Evolutionary conservation across 2,888 invertebrate genomes (phyloP).

Genomic region (Drosophila tanythrix): DNA sequence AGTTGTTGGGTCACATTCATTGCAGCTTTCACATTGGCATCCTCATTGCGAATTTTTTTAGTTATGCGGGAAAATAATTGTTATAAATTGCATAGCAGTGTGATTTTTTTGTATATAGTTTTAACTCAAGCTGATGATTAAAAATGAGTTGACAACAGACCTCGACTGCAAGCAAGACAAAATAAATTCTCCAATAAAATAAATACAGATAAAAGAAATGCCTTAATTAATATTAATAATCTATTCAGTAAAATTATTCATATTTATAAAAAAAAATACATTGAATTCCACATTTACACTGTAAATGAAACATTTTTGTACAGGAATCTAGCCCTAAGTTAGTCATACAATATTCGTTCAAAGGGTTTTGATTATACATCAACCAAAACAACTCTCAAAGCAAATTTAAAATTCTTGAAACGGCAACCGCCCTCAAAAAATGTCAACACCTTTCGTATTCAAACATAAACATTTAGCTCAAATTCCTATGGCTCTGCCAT

Average conservation of each 20-base stretch:
- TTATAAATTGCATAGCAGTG: conserved; percentile 31
- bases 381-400: not conserved
- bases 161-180: not conserved
- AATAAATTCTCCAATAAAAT: not conserved
- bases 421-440: conserved; percentile 21
- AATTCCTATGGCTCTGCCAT: conserved; percentile 47
- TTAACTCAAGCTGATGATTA: conserved; percentile 26
- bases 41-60: conserved; percentile 9
- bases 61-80: conserved; percentile 41
- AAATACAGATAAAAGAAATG: not conserved
- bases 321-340: conserved; percentile 9
- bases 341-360: not conserved
- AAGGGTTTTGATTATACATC: not conserved
- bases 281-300: not conserved
- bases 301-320: not conserved
- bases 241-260: not conserved
- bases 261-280: not conserved
- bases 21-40: conserved; percentile 51
- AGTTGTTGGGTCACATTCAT: conserved; percentile 33
- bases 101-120: conserved; percentile 15
- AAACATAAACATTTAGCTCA: conserved; percentile 62
- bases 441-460: conserved; percentile 58
- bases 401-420: conserved; percentile 8
- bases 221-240: not conserved
- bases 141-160: conserved; percentile 17